Conservation (phyloP, 1,140 invertebrate genomes). For the Watersipora subatra region DNA sequence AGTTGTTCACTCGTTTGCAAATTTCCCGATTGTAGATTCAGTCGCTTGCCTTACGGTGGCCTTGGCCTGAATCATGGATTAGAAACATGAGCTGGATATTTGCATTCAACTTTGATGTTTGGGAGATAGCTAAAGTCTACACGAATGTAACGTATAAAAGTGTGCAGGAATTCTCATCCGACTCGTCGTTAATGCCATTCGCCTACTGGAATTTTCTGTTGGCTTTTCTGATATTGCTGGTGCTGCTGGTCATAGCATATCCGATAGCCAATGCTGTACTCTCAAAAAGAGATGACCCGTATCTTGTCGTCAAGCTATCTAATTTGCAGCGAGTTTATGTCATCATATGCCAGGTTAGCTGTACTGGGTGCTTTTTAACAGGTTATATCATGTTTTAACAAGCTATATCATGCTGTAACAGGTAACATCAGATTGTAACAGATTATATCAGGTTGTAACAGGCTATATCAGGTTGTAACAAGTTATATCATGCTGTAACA, state of each 20-base stretch:
- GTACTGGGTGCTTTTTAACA: background rate
- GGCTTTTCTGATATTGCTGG: slow-evolving; percentile 16
- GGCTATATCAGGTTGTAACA: too few species aligned
- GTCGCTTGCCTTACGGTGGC: slow-evolving; percentile 27
- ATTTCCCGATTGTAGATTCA: too few species aligned
- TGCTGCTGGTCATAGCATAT: slow-evolving; percentile 9
- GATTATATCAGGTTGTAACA: too few species aligned
- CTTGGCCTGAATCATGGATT: slow-evolving; percentile 23
- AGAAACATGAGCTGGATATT: slow-evolving; percentile 22
- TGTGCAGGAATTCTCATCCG: slow-evolving; percentile 20
- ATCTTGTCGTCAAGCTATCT: slow-evolving; percentile 18
- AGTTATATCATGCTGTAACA: too few species aligned
- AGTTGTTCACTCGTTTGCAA: too few species aligned
- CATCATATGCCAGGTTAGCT: slow-evolving; percentile 16
- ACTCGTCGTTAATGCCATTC: slow-evolving; percentile 17
- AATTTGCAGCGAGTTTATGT: slow-evolving; percentile 18
- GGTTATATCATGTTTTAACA: background rate
- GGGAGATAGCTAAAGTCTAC: slow-evolving; percentile 29
- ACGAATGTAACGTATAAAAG: slow-evolving; percentile 17
- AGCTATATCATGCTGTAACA: too few species aligned
- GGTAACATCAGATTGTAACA: too few species aligned
- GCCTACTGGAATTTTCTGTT: slow-evolving; percentile 18
- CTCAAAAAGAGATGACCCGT: slow-evolving; percentile 14
- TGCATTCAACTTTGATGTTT: slow-evolving; percentile 26
- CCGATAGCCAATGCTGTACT: slow-evolving; percentile 15